Evolutionary conservation across 2,797 vertebrate genomes (phyloP).

Genomic region (Anniella stebbinsi): DNA sequence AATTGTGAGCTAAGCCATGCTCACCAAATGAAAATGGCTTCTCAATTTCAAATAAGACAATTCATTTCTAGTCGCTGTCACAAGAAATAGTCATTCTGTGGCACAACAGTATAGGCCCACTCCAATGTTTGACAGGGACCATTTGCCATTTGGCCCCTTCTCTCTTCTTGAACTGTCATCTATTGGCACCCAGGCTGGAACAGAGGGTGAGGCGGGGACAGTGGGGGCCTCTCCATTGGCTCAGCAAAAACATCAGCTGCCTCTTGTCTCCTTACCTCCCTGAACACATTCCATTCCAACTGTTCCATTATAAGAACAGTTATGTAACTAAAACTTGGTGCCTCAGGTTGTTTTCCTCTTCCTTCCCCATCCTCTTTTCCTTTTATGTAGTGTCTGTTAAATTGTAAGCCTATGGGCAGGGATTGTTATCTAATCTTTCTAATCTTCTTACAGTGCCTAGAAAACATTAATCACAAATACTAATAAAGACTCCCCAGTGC

Average conservation of each 20-base stretch:
- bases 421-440: background rate
- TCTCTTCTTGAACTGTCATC: background rate
- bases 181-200: background rate
- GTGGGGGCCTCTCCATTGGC: background rate
- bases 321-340: background rate
- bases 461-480: too few relatives aligned
- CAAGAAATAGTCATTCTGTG: background rate
- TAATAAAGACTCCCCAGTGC: too few relatives aligned
- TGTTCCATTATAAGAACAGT: background rate
- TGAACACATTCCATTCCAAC: background rate
- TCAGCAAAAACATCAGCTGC: background rate
- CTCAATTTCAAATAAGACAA: background rate
- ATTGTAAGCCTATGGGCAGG: background rate
- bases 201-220: background rate
- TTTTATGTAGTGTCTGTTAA: background rate
- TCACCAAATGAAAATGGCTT: background rate
- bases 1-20: background rate
- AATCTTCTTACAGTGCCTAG: too few relatives aligned
- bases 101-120: background rate
- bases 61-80: background rate
- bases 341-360: background rate
- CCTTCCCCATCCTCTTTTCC: too few relatives aligned
- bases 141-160: background rate
- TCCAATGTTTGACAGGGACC: background rate
- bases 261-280: background rate